Conservation (phyloP, 2,888 invertebrate genomes). For the Anorthoa munda region DNA sequence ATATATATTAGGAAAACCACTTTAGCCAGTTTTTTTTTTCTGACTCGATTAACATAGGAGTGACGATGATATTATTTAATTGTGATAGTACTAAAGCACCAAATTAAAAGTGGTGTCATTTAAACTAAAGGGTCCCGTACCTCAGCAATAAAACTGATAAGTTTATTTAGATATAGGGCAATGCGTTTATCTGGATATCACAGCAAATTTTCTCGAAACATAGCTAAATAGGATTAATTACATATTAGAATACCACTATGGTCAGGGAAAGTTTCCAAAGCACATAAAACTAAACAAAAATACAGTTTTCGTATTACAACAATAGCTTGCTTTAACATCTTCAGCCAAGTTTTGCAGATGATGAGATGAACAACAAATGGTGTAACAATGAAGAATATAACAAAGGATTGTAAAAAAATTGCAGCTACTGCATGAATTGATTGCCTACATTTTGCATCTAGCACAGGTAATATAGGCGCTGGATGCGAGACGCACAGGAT, state of each 20-base stretch:
- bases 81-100: background rate
- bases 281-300: background rate
- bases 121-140: background rate
- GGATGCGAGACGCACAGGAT: too few species aligned
- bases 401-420: too few species aligned
- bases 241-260: too few species aligned
- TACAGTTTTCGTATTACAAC: background rate
- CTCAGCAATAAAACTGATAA: background rate
- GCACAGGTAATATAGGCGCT: too few species aligned
- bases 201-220: too few species aligned
- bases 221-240: too few species aligned
- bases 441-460: too few species aligned
- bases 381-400: background rate
- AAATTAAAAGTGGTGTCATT: background rate
- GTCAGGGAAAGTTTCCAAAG: background rate
- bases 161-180: too few species aligned
- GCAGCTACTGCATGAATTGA: too few species aligned
- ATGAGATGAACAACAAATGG: background rate
- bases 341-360: background rate
- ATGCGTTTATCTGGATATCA: background rate
- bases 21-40: slow-evolving; percentile 1
- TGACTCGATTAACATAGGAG: too few species aligned
- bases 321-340: background rate
- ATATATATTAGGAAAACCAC: background rate
- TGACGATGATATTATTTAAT: too few species aligned